Base-by-base conservation (phyloP, 2,888 invertebrate species). In the Drepanosiphum platanoidis region DNA sequence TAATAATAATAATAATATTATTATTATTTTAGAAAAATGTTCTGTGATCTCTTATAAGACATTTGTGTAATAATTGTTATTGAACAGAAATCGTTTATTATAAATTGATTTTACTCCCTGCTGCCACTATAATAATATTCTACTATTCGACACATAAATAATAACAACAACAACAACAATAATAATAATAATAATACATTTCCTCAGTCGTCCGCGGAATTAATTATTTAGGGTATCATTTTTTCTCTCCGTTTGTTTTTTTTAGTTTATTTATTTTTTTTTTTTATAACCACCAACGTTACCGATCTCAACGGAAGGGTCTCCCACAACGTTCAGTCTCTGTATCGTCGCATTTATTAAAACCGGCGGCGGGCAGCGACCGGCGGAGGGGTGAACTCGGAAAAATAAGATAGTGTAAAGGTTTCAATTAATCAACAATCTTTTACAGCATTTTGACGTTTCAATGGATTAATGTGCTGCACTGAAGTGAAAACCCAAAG, bases 371-470 rank as follows among this genome's bases (percentile, higher is more conserved):
- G 8, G 36, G 5, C 30, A 36, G 36, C 58, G 8, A n/a, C 3
- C 30, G 64, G 13, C n/a, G 32, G 42, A 11, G 30, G 36, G n/a
- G 74, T 39, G 11, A 74, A 83, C 64, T 32, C 82, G 9, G 36
- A 75, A 75, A 75, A 66, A 75, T 84, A 84, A 84, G 66, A 77
- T 77, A 52, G 46, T 58, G 75, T 46, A 74, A 77, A 77, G 74
- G 84, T 75, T 84, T 84, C 84, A 77, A 84, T 84, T 83, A 77
- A 84, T 84, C 52, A 84, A 75, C 66, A 68, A 75, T 84, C 75
- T 84, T 84, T 68, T 68, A 52, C 83, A 58, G n/a, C 52, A 75
- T 84, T 84, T 84, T 84, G 84, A 84, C 84, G 68, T 84, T 84
- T 84, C 84, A 52, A 52, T 77, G 84, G 74, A 83, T 83, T 84